Evolutionary conservation across 2,888 invertebrate genomes (phyloP).

Genomic region (Rhamphomyia laevipes): DNA sequence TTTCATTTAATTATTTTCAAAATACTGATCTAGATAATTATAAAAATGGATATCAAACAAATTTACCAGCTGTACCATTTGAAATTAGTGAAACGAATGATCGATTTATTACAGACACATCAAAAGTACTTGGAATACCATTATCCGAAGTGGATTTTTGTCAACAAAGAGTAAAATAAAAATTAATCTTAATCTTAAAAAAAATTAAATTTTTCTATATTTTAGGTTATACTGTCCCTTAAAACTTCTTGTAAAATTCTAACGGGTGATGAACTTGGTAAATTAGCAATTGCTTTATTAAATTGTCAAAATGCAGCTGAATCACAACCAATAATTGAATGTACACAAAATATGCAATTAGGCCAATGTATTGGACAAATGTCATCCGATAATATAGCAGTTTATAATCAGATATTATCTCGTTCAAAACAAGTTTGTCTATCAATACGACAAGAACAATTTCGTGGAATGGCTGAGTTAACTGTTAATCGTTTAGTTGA

Average conservation of each 20-base stretch:
- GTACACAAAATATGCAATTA: conserved; percentile 45
- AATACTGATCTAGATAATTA: no score
- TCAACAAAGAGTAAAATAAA: conserved; percentile 44
- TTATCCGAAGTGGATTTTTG: conserved; percentile 48
- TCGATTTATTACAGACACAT: conserved; percentile 50
- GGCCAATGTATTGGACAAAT: conserved; percentile 46
- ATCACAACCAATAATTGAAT: conserved; percentile 46
- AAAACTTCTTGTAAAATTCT: conserved; percentile 45
- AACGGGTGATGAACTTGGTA: conserved; percentile 53
- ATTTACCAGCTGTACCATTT: conserved; percentile 34
- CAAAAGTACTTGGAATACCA: conserved; percentile 44
- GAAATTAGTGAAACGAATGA: conserved; percentile 46
- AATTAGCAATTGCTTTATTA: conserved; percentile 51
- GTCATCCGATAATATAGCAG: conserved; percentile 56
- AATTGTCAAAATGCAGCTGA: conserved; percentile 56
- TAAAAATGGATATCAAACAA: not conserved
- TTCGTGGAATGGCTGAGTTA: conserved; percentile 50
- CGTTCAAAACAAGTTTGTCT: conserved; percentile 57
- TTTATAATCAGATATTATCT: conserved; percentile 56
- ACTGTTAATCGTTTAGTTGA: conserved; percentile 51
- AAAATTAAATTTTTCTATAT: conserved; percentile 6
- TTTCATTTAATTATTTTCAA: no score
- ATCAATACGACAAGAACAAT: conserved; percentile 49
- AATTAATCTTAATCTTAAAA: not conserved
- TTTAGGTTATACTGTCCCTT: conserved; percentile 48